Conservation (phyloP, 1,140 invertebrate genomes). For the Diachasma alloeum region DNA sequence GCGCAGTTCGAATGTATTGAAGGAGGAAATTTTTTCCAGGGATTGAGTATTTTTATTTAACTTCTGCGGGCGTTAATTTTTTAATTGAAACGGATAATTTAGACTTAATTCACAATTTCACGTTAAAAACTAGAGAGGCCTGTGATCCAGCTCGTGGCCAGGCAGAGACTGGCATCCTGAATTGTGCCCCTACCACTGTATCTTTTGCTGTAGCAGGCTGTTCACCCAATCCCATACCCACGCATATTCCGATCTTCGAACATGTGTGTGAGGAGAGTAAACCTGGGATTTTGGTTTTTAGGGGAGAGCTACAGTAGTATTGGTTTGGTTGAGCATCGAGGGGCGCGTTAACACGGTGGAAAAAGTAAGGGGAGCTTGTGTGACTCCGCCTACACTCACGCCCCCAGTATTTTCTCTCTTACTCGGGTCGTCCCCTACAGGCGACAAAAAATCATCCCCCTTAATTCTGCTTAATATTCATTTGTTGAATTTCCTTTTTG, state of each 20-base stretch:
- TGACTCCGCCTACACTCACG: neutral
- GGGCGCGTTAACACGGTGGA: neutral
- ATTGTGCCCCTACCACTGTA: conserved; percentile 21
- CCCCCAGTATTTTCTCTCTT: neutral
- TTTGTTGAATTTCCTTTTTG: no score
- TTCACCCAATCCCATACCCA: neutral
- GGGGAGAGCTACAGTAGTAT: neutral
- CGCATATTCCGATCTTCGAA: neutral
- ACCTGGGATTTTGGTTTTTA: neutral
- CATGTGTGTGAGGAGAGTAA: neutral
- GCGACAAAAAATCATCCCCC: neutral
- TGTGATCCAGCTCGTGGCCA: conserved; percentile 17
- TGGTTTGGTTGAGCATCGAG: neutral
- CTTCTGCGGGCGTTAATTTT: no score
- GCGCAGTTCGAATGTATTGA: no score
- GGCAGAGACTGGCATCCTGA: conserved; percentile 27
- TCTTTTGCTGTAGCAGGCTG: conserved; percentile 1
- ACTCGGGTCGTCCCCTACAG: neutral
- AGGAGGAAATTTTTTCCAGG: no score
- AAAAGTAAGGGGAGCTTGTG: neutral
- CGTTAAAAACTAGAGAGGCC: conserved; percentile 1
- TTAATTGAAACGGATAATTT: no score
- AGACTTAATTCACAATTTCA: neutral
- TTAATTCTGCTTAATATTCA: no score
- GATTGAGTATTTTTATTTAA: no score